These are phyloP conservation scores for Synergus japonicus DNA, from an alignment of 2,888 invertebrate species.

Conservation along the genomic window DNA sequence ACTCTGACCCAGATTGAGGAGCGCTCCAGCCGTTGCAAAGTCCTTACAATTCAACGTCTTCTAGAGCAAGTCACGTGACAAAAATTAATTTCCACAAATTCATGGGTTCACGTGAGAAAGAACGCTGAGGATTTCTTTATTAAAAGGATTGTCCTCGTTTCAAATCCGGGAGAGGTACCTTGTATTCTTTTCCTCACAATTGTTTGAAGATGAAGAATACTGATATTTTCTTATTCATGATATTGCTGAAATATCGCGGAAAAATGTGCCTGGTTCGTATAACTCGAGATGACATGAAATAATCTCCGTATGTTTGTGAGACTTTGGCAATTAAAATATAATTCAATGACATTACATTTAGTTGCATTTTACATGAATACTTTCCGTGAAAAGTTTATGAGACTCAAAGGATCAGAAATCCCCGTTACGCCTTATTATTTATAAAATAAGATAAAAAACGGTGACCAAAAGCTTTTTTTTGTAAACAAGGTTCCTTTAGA, in stretches of 20 bases:
- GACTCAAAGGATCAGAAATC: too few relatives aligned
- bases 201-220: constrained; percentile 1
- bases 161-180: not conserved
- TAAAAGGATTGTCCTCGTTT: not conserved
- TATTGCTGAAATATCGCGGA: not conserved
- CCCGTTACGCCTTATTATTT: too few relatives aligned
- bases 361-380: too few relatives aligned
- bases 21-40: not conserved
- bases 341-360: too few relatives aligned
- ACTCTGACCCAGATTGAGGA: constrained; percentile 23
- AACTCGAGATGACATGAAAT: not conserved
- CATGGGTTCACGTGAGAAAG: not conserved
- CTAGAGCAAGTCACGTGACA: not conserved
- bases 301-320: not conserved
- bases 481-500: too few relatives aligned
- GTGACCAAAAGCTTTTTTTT: too few relatives aligned
- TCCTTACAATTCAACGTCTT: constrained; percentile 19
- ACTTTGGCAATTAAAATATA: not conserved
- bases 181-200: not conserved
- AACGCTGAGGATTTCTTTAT: constrained; percentile 10
- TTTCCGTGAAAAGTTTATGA: too few relatives aligned
- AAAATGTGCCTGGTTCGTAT: not conserved
- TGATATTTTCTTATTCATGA: not conserved
- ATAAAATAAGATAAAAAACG: too few relatives aligned
- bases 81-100: constrained; percentile 24